These are phyloP conservation scores for Pecten maximus DNA, from an alignment of 2,888 invertebrate genomes.

Conservation along the genomic window DNA sequence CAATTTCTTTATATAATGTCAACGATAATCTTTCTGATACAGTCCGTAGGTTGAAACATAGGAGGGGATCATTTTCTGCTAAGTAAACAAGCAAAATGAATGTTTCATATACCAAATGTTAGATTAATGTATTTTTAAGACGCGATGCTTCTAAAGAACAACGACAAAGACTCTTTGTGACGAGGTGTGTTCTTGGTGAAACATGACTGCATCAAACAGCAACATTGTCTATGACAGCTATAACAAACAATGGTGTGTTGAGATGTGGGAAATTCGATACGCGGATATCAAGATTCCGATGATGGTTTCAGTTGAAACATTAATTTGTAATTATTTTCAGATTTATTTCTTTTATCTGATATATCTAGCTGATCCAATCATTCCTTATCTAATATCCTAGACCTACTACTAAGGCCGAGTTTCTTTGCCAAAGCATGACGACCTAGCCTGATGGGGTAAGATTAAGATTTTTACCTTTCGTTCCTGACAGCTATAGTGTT, in stretches of 20 bases:
- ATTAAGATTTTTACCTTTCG: neutral
- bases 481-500: neutral
- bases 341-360: neutral
- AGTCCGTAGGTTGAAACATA: neutral
- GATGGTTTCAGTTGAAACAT: neutral
- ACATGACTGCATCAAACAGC: neutral
- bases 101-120: conserved; percentile 22
- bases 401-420: neutral
- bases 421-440: neutral
- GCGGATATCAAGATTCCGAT: neutral
- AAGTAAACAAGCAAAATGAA: neutral
- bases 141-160: neutral
- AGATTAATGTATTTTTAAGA: conserved; percentile 13
- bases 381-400: neutral
- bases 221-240: neutral
- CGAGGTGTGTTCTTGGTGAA: neutral
- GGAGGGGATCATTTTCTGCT: neutral
- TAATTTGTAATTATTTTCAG: neutral
- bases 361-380: neutral
- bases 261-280: neutral
- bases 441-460: neutral
- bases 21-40: neutral
- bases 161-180: neutral
- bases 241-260: neutral
- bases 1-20: neutral